A percentile compares a stretch with the other conserved stretches of the same genome.
These are phyloP conservation scores for Doryteuthis pealeii DNA, from an alignment of 1,140 invertebrate genomes.

Conservation along the genomic window DNA sequence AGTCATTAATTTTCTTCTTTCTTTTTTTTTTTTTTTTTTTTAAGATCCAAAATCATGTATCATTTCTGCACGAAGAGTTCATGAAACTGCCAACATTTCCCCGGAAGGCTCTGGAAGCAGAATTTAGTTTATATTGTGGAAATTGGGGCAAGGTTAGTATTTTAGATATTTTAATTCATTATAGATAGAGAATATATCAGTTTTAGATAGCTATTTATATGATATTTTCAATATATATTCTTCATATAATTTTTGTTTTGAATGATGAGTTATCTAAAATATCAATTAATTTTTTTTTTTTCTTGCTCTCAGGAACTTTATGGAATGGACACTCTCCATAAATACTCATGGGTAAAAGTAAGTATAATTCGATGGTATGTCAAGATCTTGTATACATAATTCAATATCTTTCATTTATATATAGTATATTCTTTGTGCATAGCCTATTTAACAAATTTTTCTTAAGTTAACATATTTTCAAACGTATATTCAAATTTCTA, in stretches of 20 bases:
- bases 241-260: neutral
- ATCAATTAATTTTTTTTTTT: neutral
- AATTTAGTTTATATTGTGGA: conserved; percentile 90
- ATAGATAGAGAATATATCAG: neutral
- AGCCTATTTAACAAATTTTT: too few species aligned
- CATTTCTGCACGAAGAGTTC: conserved; percentile 97
- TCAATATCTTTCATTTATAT: too few species aligned
- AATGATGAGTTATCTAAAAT: neutral
- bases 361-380: conserved; percentile 10
- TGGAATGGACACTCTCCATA: conserved; percentile 94
- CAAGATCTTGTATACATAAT: too few species aligned
- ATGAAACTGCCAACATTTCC: conserved; percentile 99
- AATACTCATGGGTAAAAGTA: conserved; percentile 93
- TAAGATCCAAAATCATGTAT: conserved; percentile 57
- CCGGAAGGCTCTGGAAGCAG: conserved; percentile 93
- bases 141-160: conserved; percentile 77
- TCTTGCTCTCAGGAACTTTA: conserved; percentile 73
- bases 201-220: neutral
- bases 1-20: too few species aligned
- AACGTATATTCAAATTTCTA: too few species aligned
- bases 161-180: neutral
- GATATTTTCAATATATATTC: neutral
- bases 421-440: too few species aligned
- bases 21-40: conserved; percentile 16
- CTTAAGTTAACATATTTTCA: too few species aligned